phyloP scores from a whole-genome alignment of 2,797 vertebrate genomes.

The Tapirus indicus region DNA sequence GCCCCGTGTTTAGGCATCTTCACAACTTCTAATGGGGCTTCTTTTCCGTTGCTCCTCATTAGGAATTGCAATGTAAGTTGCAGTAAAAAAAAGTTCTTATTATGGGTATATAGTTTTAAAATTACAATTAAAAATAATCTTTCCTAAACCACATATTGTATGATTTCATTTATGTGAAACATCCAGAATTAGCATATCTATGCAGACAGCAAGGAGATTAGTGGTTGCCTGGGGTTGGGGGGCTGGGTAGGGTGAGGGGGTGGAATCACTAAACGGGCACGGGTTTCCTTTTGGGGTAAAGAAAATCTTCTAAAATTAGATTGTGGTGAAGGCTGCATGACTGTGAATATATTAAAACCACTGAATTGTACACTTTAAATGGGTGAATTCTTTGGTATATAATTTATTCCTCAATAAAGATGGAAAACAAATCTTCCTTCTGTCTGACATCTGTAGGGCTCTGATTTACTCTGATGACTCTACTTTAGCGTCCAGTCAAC shows the following conservation, averaged over 20 bases:
- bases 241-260: neutral
- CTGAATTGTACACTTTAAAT: no score
- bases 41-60: neutral
- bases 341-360: neutral
- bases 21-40: neutral
- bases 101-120: neutral
- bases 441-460: neutral
- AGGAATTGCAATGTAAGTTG: neutral
- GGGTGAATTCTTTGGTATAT: neutral
- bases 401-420: neutral
- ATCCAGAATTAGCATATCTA: neutral
- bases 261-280: neutral
- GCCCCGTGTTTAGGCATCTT: neutral
- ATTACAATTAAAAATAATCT: no score
- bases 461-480: neutral
- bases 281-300: neutral
- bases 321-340: neutral
- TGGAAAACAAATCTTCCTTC: constrained; percentile 32
- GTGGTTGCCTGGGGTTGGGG: neutral
- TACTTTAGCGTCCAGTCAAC: constrained; percentile 32
- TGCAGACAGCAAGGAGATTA: neutral
- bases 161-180: neutral
- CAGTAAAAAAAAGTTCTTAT: neutral
- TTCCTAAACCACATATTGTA: no score
- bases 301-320: neutral